Evolutionary conservation across 2,113 vertebrate genomes (phyloP).

Genomic region (Emydura subglobosa): DNA sequence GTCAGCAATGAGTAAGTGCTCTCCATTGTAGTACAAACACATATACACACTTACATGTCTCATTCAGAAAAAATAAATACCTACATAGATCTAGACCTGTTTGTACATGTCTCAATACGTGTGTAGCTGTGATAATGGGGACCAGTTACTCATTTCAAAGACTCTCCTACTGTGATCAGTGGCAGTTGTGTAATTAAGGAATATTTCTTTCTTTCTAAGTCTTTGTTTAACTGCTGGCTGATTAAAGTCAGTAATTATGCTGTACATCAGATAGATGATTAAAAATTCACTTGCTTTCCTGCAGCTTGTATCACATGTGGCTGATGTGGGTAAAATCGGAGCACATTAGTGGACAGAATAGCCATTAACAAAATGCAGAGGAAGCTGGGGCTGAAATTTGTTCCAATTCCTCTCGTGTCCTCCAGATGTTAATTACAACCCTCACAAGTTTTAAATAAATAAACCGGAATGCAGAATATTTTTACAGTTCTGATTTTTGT

Average conservation of each 20-base stretch:
- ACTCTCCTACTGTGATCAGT: constrained; percentile 46
- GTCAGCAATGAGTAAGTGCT: not conserved
- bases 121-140: constrained; percentile 13
- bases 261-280: constrained; percentile 69
- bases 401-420: constrained; percentile 59
- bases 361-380: constrained; percentile 69
- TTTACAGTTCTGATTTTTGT: not conserved
- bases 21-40: not conserved
- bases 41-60: not conserved
- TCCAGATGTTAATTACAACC: constrained; percentile 60
- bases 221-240: constrained; percentile 76
- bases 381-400: constrained; percentile 62
- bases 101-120: not conserved
- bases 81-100: not conserved
- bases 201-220: constrained; percentile 68
- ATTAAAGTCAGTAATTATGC: constrained; percentile 76
- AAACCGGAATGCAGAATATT: constrained; percentile 30
- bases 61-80: not conserved
- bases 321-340: constrained; percentile 71
- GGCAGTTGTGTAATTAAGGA: constrained; percentile 68
- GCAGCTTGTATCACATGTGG: constrained; percentile 67
- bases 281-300: constrained; percentile 74
- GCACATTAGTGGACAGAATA: constrained; percentile 66
- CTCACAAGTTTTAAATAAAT: constrained; percentile 28
- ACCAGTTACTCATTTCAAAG: constrained; percentile 44